A percentile compares a stretch with the other conserved stretches of the same genome.
These are phyloP conservation scores for Otus scops DNA, from an alignment of 2,797 vertebrate genomes.

Conservation along the genomic window DNA sequence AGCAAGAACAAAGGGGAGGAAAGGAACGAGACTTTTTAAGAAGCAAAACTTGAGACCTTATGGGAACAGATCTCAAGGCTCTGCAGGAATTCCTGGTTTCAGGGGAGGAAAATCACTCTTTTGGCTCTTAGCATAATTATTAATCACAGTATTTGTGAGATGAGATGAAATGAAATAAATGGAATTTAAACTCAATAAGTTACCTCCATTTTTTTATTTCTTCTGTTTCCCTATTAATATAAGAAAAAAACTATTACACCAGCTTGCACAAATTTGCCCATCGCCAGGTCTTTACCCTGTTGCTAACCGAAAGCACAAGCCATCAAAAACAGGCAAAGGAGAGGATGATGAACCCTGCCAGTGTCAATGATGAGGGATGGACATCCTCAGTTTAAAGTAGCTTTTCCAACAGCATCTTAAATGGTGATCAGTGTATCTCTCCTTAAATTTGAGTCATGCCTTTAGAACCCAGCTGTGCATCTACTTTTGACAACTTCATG, in stretches of 20 bases:
- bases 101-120: neutral
- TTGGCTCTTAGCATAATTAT: neutral
- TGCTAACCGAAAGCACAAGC: neutral
- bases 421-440: neutral
- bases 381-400: neutral
- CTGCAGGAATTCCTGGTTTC: neutral
- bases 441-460: neutral
- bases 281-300: neutral
- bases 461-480: neutral
- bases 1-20: neutral
- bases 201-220: neutral
- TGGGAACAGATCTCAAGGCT: neutral
- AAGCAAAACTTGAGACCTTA: neutral
- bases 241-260: neutral
- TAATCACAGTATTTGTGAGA: neutral
- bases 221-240: neutral
- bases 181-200: neutral
- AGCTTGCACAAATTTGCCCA: neutral
- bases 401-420: neutral
- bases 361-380: accelerated
- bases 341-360: neutral
- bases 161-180: neutral
- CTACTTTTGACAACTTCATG: neutral
- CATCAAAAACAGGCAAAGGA: neutral
- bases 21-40: neutral